Base-by-base conservation (phyloP, 2,797 vertebrate species). In the Scarus forsteni region DNA sequence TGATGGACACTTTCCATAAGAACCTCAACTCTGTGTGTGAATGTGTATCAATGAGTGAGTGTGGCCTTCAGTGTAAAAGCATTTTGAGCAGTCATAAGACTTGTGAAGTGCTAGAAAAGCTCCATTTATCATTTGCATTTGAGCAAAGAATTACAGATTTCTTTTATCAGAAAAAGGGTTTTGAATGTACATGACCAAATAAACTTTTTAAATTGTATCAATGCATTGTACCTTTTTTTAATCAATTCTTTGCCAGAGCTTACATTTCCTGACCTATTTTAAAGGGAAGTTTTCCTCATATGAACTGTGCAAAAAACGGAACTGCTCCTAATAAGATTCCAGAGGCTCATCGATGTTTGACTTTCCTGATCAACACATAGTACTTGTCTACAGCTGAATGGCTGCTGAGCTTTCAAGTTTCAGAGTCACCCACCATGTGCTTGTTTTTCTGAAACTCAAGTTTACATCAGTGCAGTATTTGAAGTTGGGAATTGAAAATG, bases 371-470 rank as follows among this genome's bases (percentile, higher is more conserved):
- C 39, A 54, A 46, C 42, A 39, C 46, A 48, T 46, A 35, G 45
- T 44, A 40, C 18, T 67, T 36, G 35, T 40, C 15, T 49, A 53
- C 44, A 43, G 51, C 63, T 10, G 16, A 73, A 61, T 38, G 48
- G 60, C 44, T 70, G 38, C 81, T 56, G 46, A 73, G 51, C 60
- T 50, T 58, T 71, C 14, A 54, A 19, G 51, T 54, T 60, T 36
- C 73, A 27, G 48, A 85, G 72, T 43, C 49, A 65, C 52, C 35
- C 44, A 64, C 34, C 7, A 1, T 55, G 48, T n/a, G 5, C 16
- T 73, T 75, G 18, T 71, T 68, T 78, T 70, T 40, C 55, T 36
- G 16, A 67, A 49, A 42, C 48, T 71, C 10, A 70, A 65, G 27
- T 56, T 42, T 49, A 38, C 15, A 54, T 68, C 54, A 42, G 7